Percentiles rank a stretch among this genome's conserved stretches.
These are phyloP conservation scores for Heliconius melpomene DNA, from an alignment of 1,140 invertebrate genomes.

Conservation along the genomic window DNA sequence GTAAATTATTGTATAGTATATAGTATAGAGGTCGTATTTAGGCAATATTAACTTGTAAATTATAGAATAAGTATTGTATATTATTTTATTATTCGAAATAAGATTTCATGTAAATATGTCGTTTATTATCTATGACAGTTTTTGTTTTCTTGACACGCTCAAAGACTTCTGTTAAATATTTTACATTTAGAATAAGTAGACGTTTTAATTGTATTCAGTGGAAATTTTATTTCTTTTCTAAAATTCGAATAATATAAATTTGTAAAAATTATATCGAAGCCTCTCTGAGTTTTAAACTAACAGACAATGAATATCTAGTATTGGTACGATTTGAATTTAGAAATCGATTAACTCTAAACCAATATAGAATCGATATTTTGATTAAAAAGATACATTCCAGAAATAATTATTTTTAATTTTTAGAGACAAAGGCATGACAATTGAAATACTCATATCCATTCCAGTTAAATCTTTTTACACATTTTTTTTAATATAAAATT, in stretches of 20 bases:
- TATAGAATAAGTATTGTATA: slow-evolving; percentile 68
- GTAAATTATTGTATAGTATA: slow-evolving; percentile 78
- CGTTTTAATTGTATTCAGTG: slow-evolving; percentile 28
- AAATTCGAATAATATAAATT: slow-evolving; percentile 29
- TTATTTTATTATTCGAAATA: slow-evolving; percentile 64
- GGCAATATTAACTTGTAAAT: slow-evolving; percentile 64
- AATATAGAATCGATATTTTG: background rate
- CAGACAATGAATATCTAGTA: background rate
- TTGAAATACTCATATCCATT: slow-evolving; percentile 58
- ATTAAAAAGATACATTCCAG: slow-evolving; percentile 30
- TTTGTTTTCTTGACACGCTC: slow-evolving; percentile 50
- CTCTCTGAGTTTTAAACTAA: slow-evolving; percentile 16
- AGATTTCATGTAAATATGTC: slow-evolving; percentile 72
- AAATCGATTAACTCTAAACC: background rate
- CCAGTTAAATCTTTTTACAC: slow-evolving; percentile 47
- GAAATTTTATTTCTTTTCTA: slow-evolving; percentile 18
- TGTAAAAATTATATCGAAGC: slow-evolving; percentile 39
- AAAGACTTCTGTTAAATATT: slow-evolving; percentile 51
- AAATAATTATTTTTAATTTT: slow-evolving; percentile 28
- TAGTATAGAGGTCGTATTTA: slow-evolving; percentile 71
- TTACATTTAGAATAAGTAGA: slow-evolving; percentile 37
- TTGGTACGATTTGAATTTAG: background rate
- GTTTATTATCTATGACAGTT: slow-evolving; percentile 48
- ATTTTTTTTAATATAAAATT: slow-evolving; percentile 54
- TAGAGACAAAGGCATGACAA: slow-evolving; percentile 38